Evolutionary conservation across 1,140 invertebrate genomes (phyloP).

Genomic region (Scylla paramamosain): DNA sequence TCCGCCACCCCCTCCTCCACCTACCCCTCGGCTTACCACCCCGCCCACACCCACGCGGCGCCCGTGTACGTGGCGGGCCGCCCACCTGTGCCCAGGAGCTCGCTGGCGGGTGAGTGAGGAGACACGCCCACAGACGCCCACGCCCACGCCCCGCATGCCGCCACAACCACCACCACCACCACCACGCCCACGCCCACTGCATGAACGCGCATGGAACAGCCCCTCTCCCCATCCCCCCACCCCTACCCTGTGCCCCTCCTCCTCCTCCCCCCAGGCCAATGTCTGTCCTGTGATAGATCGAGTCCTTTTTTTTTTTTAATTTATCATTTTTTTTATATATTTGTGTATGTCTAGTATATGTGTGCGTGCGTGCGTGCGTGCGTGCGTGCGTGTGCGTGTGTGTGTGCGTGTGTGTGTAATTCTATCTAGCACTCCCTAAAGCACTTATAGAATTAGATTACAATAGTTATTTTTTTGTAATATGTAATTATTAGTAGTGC

Average conservation of each 20-base stretch:
- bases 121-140: constrained; percentile 36
- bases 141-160: constrained; percentile 34
- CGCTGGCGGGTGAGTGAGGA: constrained; percentile 72
- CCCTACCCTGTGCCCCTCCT: neutral
- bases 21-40: constrained; percentile 69
- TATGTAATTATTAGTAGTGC: no score
- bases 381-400: neutral
- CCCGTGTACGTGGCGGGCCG: constrained; percentile 67
- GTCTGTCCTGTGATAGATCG: neutral
- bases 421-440: neutral
- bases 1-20: neutral
- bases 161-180: constrained; percentile 31
- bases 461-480: no score
- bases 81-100: constrained; percentile 76
- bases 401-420: no score
- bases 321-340: neutral
- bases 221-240: constrained; percentile 23
- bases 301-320: neutral
- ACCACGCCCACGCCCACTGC: neutral
- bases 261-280: neutral
- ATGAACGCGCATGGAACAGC: neutral
- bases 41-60: constrained; percentile 64
- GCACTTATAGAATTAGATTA: no score
- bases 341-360: neutral
- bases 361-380: neutral